These are phyloP conservation scores for Heliconius nattereri DNA, from an alignment of 1,140 invertebrate species.

Conservation along the genomic window DNA sequence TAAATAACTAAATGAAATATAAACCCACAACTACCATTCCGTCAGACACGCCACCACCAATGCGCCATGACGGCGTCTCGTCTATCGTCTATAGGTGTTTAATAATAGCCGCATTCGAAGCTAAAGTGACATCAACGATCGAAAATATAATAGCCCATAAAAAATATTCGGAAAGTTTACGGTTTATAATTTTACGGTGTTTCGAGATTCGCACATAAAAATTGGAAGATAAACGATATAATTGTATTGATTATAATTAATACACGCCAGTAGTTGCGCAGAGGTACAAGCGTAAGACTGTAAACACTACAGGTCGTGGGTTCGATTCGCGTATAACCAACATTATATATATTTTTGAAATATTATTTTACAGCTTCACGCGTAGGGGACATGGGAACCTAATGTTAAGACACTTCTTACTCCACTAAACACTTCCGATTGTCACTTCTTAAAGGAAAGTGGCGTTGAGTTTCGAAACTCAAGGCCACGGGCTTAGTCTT, in stretches of 20 bases:
- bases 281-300: no score
- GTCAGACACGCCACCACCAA: background rate
- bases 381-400: no score
- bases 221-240: background rate
- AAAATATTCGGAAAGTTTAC: slow-evolving; percentile 18
- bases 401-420: no score
- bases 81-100: background rate
- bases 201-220: background rate
- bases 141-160: slow-evolving; percentile 22
- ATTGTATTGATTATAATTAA: background rate
- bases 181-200: slow-evolving; percentile 19
- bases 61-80: background rate
- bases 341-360: no score
- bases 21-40: background rate
- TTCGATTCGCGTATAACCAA: no score
- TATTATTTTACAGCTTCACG: no score
- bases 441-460: background rate
- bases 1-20: background rate
- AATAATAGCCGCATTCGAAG: background rate
- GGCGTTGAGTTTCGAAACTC: background rate
- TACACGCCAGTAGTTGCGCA: no score
- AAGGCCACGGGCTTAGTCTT: background rate
- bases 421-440: no score
- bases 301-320: no score
- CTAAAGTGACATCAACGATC: slow-evolving; percentile 8